A percentile compares a stretch with the other conserved stretches of the same genome.
These are phyloP conservation scores for Zhuqinia jingwanae DNA, from an alignment of 2,888 invertebrate species.

Conservation along the genomic window DNA sequence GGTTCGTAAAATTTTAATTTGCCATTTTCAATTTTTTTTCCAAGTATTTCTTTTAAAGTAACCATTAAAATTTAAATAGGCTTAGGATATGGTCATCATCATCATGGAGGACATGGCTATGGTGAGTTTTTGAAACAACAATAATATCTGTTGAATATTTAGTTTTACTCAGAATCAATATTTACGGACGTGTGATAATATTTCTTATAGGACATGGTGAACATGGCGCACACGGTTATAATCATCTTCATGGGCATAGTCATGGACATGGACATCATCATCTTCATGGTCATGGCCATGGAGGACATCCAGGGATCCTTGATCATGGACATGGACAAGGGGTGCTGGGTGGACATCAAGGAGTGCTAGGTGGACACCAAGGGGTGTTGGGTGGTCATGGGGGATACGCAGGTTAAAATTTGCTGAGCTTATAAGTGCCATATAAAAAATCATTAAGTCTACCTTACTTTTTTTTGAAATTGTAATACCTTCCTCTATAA, in stretches of 20 bases:
- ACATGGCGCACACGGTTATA: not conserved
- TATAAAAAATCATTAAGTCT: slow-evolving; percentile 26
- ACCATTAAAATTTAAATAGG: not conserved
- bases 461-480: not conserved
- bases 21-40: not conserved
- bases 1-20: not conserved
- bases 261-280: slow-evolving; percentile 36
- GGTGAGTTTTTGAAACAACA: not conserved
- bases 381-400: slow-evolving; percentile 23
- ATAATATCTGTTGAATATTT: too few species aligned
- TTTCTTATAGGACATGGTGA: too few species aligned
- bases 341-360: slow-evolving; percentile 22
- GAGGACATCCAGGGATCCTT: slow-evolving; percentile 12
- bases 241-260: not conserved
- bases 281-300: slow-evolving; percentile 26
- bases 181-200: too few species aligned
- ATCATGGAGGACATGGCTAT: slow-evolving; percentile 29
- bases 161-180: too few species aligned
- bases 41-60: not conserved
- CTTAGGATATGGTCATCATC: not conserved
- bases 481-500: too few species aligned
- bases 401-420: slow-evolving; percentile 35
- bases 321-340: slow-evolving; percentile 18
- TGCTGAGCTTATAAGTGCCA: slow-evolving; percentile 61
- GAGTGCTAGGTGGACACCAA: not conserved